Evolutionary conservation across 1,140 invertebrate genomes (phyloP).

Genomic region (Helicoverpa zea): DNA sequence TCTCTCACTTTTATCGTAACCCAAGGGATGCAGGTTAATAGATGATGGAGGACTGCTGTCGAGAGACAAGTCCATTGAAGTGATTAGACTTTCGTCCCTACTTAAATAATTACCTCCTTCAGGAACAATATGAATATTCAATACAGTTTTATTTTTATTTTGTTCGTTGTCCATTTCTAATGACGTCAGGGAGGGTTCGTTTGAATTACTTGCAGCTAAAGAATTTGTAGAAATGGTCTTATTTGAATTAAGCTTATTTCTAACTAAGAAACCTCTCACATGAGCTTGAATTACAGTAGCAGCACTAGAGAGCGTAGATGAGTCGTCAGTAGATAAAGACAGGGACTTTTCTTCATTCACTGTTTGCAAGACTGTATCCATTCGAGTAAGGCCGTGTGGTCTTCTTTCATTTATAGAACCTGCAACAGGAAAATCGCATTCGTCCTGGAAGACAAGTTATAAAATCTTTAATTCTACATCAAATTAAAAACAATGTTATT

Average conservation of each 20-base stretch:
- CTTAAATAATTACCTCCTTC: constrained; percentile 74
- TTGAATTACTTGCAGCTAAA: constrained; percentile 65
- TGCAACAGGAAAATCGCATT: constrained; percentile 53
- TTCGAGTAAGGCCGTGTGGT: constrained; percentile 72
- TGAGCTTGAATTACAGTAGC: constrained; percentile 82
- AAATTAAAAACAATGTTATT: background rate
- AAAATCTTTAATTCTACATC: background rate
- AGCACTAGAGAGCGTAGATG: constrained; percentile 80
- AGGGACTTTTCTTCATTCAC: constrained; percentile 84
- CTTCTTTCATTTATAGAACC: constrained; percentile 65
- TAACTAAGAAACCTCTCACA: constrained; percentile 78
- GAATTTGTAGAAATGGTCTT: constrained; percentile 74
- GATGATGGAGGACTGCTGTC: constrained; percentile 75
- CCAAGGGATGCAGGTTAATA: constrained; percentile 77
- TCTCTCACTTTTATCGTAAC: constrained; percentile 76
- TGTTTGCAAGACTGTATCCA: constrained; percentile 82
- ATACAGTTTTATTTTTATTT: constrained; percentile 76
- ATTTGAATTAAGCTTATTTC: constrained; percentile 74
- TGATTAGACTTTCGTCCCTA: constrained; percentile 79
- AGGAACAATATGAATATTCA: constrained; percentile 82
- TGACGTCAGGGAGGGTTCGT: constrained; percentile 64
- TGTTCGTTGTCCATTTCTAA: constrained; percentile 67
- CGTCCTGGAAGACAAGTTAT: constrained; percentile 64
- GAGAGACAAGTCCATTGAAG: constrained; percentile 78
- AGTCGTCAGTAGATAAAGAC: constrained; percentile 82